These are phyloP conservation scores for Lypha dubia DNA, from an alignment of 2,888 invertebrate species.

Conservation along the genomic window DNA sequence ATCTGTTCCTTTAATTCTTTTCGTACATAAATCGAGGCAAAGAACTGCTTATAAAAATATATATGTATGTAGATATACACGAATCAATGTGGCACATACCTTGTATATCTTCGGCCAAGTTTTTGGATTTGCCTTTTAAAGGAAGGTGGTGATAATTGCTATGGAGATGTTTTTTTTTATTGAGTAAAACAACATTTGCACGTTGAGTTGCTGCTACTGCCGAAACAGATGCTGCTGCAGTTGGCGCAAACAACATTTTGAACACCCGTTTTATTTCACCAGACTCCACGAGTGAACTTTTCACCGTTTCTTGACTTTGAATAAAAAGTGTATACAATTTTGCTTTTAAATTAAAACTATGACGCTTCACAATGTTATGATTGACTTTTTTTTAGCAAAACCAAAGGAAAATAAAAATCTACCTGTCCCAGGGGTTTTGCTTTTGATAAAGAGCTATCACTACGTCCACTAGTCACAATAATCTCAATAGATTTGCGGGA, in stretches of 20 bases:
- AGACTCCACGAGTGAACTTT: conserved; percentile 48
- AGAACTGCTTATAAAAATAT: too few species aligned
- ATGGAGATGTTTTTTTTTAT: conserved; percentile 65
- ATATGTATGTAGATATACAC: conserved; percentile 65
- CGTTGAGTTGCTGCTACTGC: conserved; percentile 67
- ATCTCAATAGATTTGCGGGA: conserved; percentile 79
- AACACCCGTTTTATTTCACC: conserved; percentile 76
- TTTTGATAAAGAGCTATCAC: conserved; percentile 46
- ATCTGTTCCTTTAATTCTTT: too few species aligned
- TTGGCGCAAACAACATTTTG: conserved; percentile 79
- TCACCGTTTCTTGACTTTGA: conserved; percentile 19
- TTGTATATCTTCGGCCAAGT: conserved; percentile 54
- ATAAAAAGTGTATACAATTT: conserved; percentile 80
- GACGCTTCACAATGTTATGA: conserved; percentile 77
- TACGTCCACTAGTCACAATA: conserved; percentile 65
- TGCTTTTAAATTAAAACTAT: conserved; percentile 79
- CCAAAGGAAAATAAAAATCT: conserved; percentile 74
- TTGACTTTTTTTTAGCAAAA: conserved; percentile 75
- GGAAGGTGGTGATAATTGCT: conserved; percentile 63
- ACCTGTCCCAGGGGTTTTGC: conserved; percentile 72
- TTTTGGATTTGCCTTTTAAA: conserved; percentile 47
- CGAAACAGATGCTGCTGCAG: conserved; percentile 69
- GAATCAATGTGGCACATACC: conserved; percentile 65
- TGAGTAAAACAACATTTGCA: conserved; percentile 55
- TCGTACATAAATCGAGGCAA: too few species aligned